These are phyloP conservation scores for Saturnia pavonia DNA, from an alignment of 2,888 invertebrate species.

Conservation along the genomic window DNA sequence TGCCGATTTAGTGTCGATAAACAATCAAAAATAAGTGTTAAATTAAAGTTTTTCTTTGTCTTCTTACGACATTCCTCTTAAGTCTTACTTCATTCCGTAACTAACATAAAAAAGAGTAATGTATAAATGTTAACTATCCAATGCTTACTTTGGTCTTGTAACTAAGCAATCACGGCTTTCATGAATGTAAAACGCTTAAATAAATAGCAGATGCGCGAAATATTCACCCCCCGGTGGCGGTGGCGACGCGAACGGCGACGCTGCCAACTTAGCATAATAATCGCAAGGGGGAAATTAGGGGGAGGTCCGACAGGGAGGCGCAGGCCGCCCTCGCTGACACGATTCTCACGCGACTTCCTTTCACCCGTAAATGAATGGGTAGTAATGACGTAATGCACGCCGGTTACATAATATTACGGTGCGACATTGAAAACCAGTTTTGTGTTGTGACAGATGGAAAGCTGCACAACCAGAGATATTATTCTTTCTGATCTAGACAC, in stretches of 20 bases:
- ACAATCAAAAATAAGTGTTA: not conserved
- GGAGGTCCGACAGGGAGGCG: slow-evolving; percentile 38
- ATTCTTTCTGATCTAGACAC: slow-evolving; percentile 5
- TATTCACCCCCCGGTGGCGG: slow-evolving; percentile 65
- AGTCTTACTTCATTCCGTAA: too few species aligned
- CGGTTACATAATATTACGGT: slow-evolving; percentile 64
- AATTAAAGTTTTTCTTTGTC: not conserved
- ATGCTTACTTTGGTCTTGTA: not conserved
- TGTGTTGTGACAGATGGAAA: slow-evolving; percentile 13
- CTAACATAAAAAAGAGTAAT: too few species aligned
- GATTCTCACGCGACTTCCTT: slow-evolving; percentile 80
- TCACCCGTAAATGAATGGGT: slow-evolving; percentile 75
- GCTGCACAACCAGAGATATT: not conserved
- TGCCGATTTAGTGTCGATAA: not conserved
- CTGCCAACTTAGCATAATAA: slow-evolving; percentile 75
- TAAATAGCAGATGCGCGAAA: slow-evolving; percentile 82
- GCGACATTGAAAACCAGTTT: slow-evolving; percentile 46
- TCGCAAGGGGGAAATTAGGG: slow-evolving; percentile 56
- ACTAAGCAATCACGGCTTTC: slow-evolving; percentile 55
- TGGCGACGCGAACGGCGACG: slow-evolving; percentile 53
- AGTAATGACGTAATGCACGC: slow-evolving; percentile 55
- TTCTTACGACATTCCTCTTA: not conserved
- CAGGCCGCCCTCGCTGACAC: slow-evolving; percentile 68
- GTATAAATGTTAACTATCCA: not conserved
- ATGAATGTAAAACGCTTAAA: slow-evolving; percentile 81